Evolutionary conservation across 2,113 vertebrate species (phyloP).

Genomic region (Aphyosemion australe): DNA sequence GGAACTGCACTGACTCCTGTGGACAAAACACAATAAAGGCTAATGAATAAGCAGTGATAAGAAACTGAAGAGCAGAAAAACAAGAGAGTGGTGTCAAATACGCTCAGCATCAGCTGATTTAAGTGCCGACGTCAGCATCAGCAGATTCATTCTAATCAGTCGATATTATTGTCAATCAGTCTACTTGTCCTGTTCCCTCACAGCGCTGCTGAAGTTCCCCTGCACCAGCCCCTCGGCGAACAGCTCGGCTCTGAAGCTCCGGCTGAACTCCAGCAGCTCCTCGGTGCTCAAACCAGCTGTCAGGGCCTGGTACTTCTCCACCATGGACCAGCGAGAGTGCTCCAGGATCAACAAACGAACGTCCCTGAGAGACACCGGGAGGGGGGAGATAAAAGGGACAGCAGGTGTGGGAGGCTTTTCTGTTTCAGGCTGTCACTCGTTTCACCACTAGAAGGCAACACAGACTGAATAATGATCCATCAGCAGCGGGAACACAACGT

Average conservation of each 20-base stretch:
- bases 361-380: conserved; percentile 78
- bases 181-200: conserved; percentile 72
- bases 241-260: conserved; percentile 85
- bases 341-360: conserved; percentile 91
- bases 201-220: conserved; percentile 89
- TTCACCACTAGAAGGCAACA: conserved; percentile 65
- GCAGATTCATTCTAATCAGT: conserved; percentile 20
- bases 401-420: not conserved
- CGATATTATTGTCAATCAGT: conserved; percentile 28
- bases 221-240: conserved; percentile 94
- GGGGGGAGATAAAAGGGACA: not conserved
- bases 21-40: conserved; percentile 39
- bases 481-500: conserved; percentile 61
- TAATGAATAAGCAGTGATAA: conserved; percentile 43
- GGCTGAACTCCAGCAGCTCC: conserved; percentile 86
- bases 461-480: conserved; percentile 23
- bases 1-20: conserved; percentile 78
- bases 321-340: conserved; percentile 92
- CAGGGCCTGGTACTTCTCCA: conserved; percentile 90
- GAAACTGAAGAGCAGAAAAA: conserved; percentile 10
- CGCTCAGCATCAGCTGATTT: conserved; percentile 8
- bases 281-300: conserved; percentile 83
- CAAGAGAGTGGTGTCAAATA: conserved; percentile 13
- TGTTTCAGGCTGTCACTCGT: conserved; percentile 10
- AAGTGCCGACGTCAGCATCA: conserved; percentile 17